Percentiles rank a stretch among this genome's conserved stretches.
Conservation (phyloP, 2,113 vertebrate species). For the Cettia cetti region DNA sequence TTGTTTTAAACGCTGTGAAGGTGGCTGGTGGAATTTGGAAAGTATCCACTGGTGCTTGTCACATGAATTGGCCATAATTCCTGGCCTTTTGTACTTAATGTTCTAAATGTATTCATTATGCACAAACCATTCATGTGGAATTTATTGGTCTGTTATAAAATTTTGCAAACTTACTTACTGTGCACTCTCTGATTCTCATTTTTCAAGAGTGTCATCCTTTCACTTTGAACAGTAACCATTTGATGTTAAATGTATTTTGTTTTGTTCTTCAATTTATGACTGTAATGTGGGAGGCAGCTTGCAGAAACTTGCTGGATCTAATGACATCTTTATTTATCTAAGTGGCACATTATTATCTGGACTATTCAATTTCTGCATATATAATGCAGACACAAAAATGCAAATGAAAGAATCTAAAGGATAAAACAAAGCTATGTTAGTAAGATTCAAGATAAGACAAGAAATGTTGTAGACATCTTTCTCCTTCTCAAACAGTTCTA, state of each 20-base stretch:
- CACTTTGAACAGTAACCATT: neutral
- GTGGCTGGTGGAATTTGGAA: neutral
- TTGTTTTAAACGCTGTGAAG: neutral
- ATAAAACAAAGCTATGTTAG: neutral
- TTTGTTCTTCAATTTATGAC: conserved; percentile 1
- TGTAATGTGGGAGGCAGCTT: neutral
- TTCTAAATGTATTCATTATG: neutral
- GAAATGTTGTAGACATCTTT: neutral
- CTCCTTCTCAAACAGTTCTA: neutral
- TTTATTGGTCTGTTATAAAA: neutral
- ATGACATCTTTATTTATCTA: neutral
- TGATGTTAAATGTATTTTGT: neutral
- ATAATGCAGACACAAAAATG: neutral
- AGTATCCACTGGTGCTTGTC: neutral
- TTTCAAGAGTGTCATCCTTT: neutral
- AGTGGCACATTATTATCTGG: neutral
- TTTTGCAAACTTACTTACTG: neutral
- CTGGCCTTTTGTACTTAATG: neutral
- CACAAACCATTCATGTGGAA: neutral
- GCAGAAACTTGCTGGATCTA: neutral
- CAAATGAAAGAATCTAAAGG: neutral
- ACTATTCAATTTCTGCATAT: neutral
- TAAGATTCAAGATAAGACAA: neutral
- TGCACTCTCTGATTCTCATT: neutral
- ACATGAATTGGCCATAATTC: neutral